Conservation (phyloP, 2,888 invertebrate species). For the Fragum fragum region DNA sequence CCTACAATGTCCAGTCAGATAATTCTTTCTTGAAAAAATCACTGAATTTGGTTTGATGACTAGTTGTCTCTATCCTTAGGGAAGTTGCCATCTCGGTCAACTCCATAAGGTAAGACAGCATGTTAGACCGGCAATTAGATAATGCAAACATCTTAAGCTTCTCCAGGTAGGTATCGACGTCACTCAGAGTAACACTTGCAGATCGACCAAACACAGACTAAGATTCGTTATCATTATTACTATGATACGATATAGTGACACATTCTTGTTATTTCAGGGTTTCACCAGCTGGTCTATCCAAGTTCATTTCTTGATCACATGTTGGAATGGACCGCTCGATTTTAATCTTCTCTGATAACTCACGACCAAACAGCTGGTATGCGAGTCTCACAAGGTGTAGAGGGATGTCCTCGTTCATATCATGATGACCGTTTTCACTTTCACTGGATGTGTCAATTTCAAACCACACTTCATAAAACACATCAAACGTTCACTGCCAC, state of each 20-base stretch:
- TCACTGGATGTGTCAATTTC: no score
- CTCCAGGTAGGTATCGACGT: not conserved
- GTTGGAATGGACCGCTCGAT: not conserved
- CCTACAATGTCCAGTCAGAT: not conserved
- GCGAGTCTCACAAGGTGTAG: not conserved
- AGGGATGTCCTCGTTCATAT: conserved; percentile 22
- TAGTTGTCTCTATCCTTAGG: not conserved
- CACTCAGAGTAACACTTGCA: not conserved
- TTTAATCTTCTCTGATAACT: not conserved
- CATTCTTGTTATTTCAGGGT: not conserved
- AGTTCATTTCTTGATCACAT: conserved; percentile 8
- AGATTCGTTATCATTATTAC: not conserved
- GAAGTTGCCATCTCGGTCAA: not conserved
- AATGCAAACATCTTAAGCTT: not conserved
- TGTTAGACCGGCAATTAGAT: not conserved
- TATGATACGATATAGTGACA: not conserved
- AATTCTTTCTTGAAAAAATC: not conserved
- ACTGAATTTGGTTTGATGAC: not conserved
- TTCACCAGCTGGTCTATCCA: not conserved
- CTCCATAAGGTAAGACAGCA: not conserved
- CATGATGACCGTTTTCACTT: not conserved
- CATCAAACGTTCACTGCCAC: not conserved
- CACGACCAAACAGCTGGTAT: not conserved
- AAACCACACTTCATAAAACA: not conserved
- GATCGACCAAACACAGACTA: not conserved